Percentiles rank a stretch among this genome's conserved stretches.
Evolutionary conservation across 2,888 invertebrate species (phyloP).

Genomic region (Oscheius myriophilus): DNA sequence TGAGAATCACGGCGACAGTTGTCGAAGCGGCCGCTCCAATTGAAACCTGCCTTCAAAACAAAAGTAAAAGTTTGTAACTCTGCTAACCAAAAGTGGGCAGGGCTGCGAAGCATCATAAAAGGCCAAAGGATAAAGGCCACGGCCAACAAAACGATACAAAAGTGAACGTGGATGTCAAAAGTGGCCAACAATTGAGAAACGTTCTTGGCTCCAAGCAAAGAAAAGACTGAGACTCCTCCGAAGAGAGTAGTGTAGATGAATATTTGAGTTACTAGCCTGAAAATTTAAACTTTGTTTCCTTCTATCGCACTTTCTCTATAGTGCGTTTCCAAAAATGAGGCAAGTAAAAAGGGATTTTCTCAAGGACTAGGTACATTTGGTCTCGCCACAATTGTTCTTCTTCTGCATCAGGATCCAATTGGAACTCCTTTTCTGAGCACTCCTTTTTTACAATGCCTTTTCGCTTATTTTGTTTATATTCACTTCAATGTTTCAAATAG

Average conservation of each 20-base stretch:
- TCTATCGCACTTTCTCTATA: too few relatives aligned
- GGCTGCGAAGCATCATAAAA: conserved; percentile 44
- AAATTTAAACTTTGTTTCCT: too few relatives aligned
- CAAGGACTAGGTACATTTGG: too few relatives aligned
- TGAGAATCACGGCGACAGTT: conserved; percentile 38
- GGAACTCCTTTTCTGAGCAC: too few relatives aligned
- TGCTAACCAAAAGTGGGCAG: conserved; percentile 46
- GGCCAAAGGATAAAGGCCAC: conserved; percentile 47
- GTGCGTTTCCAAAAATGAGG: not conserved
- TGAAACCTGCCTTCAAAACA: conserved; percentile 43
- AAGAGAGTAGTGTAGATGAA: conserved; percentile 36
- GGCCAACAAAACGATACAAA: conserved; percentile 35
- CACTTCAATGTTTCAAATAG: too few relatives aligned
- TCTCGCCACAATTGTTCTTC: too few relatives aligned
- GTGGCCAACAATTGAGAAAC: conserved; percentile 35
- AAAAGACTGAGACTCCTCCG: conserved; percentile 42
- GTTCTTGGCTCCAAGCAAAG: conserved; percentile 42
- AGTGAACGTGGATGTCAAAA: conserved; percentile 30
- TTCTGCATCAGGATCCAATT: too few relatives aligned
- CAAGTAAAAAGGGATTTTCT: too few relatives aligned
- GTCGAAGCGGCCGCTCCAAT: conserved; percentile 45
- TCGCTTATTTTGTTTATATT: too few relatives aligned
- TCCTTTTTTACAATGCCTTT: not conserved
- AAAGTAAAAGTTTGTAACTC: not conserved
- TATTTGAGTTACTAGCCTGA: conserved; percentile 35